Conservation (phyloP, 2,888 invertebrate genomes). For the Trichopria drosophilae region DNA sequence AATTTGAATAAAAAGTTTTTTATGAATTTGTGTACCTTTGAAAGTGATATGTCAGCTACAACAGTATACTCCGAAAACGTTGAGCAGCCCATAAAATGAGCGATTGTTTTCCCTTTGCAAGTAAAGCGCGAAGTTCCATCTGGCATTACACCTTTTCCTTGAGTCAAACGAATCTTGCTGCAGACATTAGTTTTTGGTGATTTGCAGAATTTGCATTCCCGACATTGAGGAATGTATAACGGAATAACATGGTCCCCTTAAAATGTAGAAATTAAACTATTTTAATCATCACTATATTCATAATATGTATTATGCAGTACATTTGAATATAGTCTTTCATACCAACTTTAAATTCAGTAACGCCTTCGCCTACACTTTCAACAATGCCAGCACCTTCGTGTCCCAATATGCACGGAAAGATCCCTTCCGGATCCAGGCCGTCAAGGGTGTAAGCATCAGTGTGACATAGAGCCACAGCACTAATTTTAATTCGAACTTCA, state of each 20-base stretch:
- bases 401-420: constrained; percentile 90
- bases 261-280: background rate
- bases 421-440: constrained; percentile 87
- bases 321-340: no score
- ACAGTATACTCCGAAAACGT: constrained; percentile 95
- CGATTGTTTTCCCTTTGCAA: constrained; percentile 77
- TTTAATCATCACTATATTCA: background rate
- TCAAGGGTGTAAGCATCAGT: constrained; percentile 89
- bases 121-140: constrained; percentile 87
- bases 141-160: constrained; percentile 89
- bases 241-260: constrained; percentile 95
- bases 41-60: constrained; percentile 90
- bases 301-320: background rate
- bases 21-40: constrained; percentile 70
- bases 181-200: constrained; percentile 97
- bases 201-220: constrained; percentile 93
- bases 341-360: constrained; percentile 82
- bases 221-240: constrained; percentile 94
- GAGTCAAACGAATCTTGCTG: constrained; percentile 83
- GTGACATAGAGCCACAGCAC: constrained; percentile 85
- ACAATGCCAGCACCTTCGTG: constrained; percentile 97
- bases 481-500: constrained; percentile 84
- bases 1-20: constrained; percentile 8
- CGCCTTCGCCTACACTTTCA: constrained; percentile 94
- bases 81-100: constrained; percentile 96